Evolutionary conservation across 2,113 vertebrate species (phyloP).

Genomic region (Peucedramus taeniatus): DNA sequence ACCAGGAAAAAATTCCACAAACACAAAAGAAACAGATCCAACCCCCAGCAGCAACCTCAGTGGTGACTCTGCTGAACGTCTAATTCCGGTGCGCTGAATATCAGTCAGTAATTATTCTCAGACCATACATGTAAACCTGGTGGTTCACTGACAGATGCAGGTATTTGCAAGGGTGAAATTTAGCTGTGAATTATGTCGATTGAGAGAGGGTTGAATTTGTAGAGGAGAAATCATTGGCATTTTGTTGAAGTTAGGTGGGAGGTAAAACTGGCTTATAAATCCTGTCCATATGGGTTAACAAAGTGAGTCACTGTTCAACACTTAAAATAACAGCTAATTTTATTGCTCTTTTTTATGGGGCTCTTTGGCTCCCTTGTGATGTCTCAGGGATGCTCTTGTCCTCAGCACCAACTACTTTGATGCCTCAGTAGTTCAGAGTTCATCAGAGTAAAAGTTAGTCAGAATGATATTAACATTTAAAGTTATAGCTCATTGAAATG

Average conservation of each 20-base stretch:
- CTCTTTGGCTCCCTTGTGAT: background rate
- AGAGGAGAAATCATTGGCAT: background rate
- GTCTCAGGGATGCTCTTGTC: background rate
- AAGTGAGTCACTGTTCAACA: background rate
- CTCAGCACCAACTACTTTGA: background rate
- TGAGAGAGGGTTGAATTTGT: background rate
- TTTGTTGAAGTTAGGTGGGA: background rate
- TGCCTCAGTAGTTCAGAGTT: background rate
- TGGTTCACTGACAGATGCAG: background rate
- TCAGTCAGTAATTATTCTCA: background rate
- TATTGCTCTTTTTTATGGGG: background rate
- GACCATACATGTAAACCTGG: background rate
- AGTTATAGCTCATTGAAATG: background rate
- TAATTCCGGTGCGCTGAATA: background rate
- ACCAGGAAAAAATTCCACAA: no score
- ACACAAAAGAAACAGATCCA: no score
- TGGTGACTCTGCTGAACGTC: background rate
- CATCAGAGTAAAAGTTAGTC: background rate
- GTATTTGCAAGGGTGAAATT: background rate
- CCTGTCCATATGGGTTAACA: background rate
- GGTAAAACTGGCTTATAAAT: background rate
- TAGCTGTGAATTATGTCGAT: background rate
- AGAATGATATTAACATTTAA: background rate
- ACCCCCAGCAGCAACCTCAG: no score
- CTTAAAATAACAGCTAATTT: background rate